phyloP scores from a whole-genome alignment of 2,113 vertebrate species.

The Chlamydotis undulata region DNA sequence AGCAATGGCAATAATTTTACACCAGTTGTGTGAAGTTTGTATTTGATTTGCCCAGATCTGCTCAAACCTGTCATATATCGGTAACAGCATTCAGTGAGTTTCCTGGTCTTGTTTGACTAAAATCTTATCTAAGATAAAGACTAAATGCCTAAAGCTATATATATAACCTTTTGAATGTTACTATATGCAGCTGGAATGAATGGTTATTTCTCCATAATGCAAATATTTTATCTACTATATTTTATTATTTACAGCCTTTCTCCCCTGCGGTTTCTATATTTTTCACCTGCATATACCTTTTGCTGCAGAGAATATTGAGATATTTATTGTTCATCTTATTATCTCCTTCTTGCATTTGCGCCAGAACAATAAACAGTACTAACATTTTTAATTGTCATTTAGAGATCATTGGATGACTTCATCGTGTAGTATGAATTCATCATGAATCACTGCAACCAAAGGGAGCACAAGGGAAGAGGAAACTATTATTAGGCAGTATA shows the following conservation, averaged over 20 bases:
- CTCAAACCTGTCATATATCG: background rate
- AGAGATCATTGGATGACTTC: background rate
- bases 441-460: slow-evolving; percentile 28
- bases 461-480: background rate
- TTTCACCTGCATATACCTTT: background rate
- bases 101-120: slow-evolving; percentile 3
- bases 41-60: background rate
- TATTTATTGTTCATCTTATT: background rate
- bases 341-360: background rate
- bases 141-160: background rate
- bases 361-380: background rate
- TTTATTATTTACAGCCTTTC: slow-evolving; percentile 1
- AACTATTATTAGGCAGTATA: slow-evolving; percentile 51
- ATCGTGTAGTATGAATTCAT: slow-evolving; percentile 1
- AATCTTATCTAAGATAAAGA: background rate
- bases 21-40: background rate
- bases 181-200: background rate
- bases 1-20: background rate
- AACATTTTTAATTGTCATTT: background rate
- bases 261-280: background rate
- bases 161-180: background rate
- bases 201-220: background rate
- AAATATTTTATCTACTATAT: background rate
- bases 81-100: background rate
- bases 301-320: background rate